phyloP scores from a whole-genome alignment of 1,140 invertebrate genomes.

The Bombus fervidus region DNA sequence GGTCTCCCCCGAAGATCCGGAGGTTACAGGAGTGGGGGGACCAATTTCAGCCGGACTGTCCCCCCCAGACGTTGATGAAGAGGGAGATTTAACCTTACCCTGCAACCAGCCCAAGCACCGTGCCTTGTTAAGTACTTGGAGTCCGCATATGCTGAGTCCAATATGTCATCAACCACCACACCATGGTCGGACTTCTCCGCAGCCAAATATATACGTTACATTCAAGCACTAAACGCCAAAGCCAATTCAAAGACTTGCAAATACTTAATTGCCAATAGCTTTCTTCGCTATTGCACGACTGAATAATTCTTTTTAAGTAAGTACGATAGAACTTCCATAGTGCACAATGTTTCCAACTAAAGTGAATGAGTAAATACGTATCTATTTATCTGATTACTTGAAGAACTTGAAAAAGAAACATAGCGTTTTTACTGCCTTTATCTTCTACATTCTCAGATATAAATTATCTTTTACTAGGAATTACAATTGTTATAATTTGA shows the following conservation, averaged over 20 bases:
- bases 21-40: conserved; percentile 80
- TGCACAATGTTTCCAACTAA: conserved; percentile 5
- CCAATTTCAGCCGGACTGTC: conserved; percentile 83
- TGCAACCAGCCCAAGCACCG: conserved; percentile 84
- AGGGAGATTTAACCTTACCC: conserved; percentile 87
- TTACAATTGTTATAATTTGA: neutral
- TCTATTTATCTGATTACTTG: neutral
- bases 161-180: conserved; percentile 68
- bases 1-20: conserved; percentile 75
- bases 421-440: neutral
- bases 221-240: conserved; percentile 65
- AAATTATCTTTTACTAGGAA: neutral
- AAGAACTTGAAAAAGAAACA: neutral
- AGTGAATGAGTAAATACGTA: conserved; percentile 3
- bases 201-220: conserved; percentile 57
- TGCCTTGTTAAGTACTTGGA: conserved; percentile 81
- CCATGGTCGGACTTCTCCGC: conserved; percentile 63
- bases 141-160: conserved; percentile 73
- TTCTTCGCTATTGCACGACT: conserved; percentile 33
- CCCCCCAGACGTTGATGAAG: conserved; percentile 82
- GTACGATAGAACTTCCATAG: neutral
- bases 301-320: neutral
- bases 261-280: conserved; percentile 53
- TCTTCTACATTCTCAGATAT: neutral
- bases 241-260: conserved; percentile 62